A percentile compares a stretch with the other conserved stretches of the same genome.
Conservation (phyloP, 1,140 invertebrate genomes). For the Brachionus plicatilis region DNA sequence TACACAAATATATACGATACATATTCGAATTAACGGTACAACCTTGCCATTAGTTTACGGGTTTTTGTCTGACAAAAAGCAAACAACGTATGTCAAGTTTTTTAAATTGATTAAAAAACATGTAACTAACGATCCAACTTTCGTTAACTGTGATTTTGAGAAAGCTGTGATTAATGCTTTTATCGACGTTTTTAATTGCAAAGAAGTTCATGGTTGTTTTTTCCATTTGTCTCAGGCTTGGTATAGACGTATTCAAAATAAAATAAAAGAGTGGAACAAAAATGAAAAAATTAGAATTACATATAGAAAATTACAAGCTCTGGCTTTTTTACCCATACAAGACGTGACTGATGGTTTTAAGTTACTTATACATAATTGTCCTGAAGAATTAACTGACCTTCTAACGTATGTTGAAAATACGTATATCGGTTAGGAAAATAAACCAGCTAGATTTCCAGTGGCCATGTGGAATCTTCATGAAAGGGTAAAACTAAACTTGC, state of each 20-base stretch:
- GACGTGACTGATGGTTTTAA: not conserved
- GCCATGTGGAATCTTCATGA: not conserved
- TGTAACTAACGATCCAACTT: too few species aligned
- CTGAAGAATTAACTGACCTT: not conserved
- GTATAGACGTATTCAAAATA: not conserved
- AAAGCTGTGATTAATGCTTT: not conserved
- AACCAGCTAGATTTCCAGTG: not conserved
- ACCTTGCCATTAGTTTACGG: too few species aligned
- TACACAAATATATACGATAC: too few species aligned
- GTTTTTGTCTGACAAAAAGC: too few species aligned
- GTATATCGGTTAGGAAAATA: not conserved
- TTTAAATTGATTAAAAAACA: too few species aligned
- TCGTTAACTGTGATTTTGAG: too few species aligned
- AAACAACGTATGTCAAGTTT: too few species aligned
- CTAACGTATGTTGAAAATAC: not conserved
- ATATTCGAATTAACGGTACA: too few species aligned
- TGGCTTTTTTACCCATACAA: not conserved
- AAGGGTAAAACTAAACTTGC: not conserved
- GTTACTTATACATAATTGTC: not conserved
- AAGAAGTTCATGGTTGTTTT: not conserved
- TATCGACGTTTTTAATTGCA: not conserved
- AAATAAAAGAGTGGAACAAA: not conserved
- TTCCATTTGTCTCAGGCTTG: not conserved
- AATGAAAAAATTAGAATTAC: not conserved
- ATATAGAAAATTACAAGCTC: not conserved